These are phyloP conservation scores for Parnassius apollo DNA, from an alignment of 2,888 invertebrate species.

Conservation along the genomic window DNA sequence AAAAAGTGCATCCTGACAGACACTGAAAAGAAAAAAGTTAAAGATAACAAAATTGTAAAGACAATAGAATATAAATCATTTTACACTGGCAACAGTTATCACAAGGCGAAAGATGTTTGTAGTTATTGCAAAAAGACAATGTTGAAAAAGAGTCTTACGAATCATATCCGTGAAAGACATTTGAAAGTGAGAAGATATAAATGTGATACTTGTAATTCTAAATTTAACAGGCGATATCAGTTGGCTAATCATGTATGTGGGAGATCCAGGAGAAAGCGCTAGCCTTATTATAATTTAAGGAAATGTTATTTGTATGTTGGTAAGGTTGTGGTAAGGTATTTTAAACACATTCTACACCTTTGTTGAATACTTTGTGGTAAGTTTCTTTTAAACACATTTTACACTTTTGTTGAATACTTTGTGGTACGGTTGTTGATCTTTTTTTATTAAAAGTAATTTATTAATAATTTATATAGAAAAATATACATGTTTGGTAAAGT, in stretches of 20 bases:
- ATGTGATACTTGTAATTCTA: slow-evolving; percentile 1
- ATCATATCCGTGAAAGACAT: slow-evolving; percentile 9
- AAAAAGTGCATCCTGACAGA: slow-evolving; percentile 2
- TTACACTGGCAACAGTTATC: neutral
- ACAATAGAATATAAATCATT: neutral
- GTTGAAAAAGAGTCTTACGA: slow-evolving; percentile 10
- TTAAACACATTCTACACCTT: too few relatives aligned
- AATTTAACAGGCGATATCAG: slow-evolving; percentile 5
- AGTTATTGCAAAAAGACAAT: slow-evolving; percentile 11
- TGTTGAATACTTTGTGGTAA: too few relatives aligned
- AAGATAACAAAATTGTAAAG: neutral
- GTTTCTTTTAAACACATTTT: too few relatives aligned
- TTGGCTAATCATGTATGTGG: slow-evolving; percentile 6
- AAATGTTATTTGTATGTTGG: too few relatives aligned
- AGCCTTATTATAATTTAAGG: neutral
- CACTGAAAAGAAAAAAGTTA: neutral
- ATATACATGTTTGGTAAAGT: too few relatives aligned
- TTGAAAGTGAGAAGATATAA: neutral
- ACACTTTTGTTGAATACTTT: too few relatives aligned
- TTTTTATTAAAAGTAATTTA: too few relatives aligned
- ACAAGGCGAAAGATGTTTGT: neutral
- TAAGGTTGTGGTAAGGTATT: too few relatives aligned
- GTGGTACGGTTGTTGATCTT: too few relatives aligned
- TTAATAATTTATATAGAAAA: too few relatives aligned
- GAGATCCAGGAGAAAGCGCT: neutral